These are phyloP conservation scores for Harmothoe impar DNA, from an alignment of 2,888 invertebrate species.

Conservation along the genomic window DNA sequence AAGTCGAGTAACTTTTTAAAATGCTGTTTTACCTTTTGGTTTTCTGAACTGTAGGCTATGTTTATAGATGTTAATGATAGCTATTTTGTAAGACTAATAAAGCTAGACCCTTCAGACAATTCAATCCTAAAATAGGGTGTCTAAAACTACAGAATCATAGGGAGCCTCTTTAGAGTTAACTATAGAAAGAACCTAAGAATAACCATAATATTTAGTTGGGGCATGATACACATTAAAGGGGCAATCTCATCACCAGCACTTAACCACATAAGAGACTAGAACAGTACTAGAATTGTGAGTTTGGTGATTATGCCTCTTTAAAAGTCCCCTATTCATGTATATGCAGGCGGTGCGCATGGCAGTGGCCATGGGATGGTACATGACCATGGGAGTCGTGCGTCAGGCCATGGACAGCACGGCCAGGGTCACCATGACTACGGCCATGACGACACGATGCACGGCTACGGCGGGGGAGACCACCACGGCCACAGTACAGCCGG, in stretches of 20 bases:
- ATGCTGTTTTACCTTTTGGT: not conserved
- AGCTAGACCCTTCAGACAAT: not conserved
- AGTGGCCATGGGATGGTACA: not conserved
- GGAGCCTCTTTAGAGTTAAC: not conserved
- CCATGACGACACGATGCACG: not conserved
- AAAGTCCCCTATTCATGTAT: not conserved
- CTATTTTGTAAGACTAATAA: not conserved
- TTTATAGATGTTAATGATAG: not conserved
- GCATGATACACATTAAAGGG: too few relatives aligned
- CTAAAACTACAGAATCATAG: not conserved
- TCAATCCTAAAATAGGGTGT: not conserved
- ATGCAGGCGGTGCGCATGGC: not conserved
- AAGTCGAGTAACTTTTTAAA: not conserved
- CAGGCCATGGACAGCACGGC: not conserved
- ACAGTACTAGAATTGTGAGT: too few relatives aligned
- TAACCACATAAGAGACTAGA: too few relatives aligned
- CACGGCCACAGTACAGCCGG: slow-evolving; percentile 13
- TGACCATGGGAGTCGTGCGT: not conserved
- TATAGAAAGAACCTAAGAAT: too few relatives aligned
- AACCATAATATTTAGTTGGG: too few relatives aligned
- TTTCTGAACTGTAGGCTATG: not conserved
- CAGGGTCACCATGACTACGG: not conserved
- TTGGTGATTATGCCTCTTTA: too few relatives aligned
- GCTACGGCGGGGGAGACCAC: not conserved
- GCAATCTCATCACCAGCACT: too few relatives aligned